Conservation (phyloP, 2,113 vertebrate genomes). For the Steatornis caripensis region DNA sequence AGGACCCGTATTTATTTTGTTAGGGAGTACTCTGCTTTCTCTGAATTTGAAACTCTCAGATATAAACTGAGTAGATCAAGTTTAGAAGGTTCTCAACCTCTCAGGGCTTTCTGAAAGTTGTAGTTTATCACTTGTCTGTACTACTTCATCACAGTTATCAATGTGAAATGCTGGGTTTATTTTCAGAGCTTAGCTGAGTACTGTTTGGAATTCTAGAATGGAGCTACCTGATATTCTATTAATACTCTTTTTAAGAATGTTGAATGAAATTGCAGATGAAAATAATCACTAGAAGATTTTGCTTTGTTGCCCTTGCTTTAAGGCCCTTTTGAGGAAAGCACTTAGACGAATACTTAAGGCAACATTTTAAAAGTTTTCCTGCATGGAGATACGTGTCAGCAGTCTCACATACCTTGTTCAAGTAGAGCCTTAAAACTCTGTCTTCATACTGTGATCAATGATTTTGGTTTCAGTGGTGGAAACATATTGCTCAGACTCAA, state of each 20-base stretch:
- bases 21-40: background rate
- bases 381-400: background rate
- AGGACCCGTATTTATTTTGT: background rate
- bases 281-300: background rate
- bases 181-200: background rate
- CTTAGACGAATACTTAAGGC: background rate
- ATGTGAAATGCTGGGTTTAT: background rate
- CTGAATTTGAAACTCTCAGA: background rate
- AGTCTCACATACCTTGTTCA: background rate
- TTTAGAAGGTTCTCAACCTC: background rate
- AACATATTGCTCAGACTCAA: background rate
- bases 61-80: background rate
- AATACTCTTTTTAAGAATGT: background rate
- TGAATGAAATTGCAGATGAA: background rate
- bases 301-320: background rate
- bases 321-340: background rate
- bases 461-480: background rate
- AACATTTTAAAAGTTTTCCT: background rate
- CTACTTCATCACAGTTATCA: background rate
- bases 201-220: background rate
- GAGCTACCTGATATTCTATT: background rate
- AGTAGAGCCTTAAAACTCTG: background rate
- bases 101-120: background rate
- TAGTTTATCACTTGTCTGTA: background rate
- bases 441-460: background rate